A percentile compares a stretch with the other conserved stretches of the same genome.
phyloP scores from a whole-genome alignment of 35 echinoderm and acorn worm species.

The Ptychodera flava region DNA sequence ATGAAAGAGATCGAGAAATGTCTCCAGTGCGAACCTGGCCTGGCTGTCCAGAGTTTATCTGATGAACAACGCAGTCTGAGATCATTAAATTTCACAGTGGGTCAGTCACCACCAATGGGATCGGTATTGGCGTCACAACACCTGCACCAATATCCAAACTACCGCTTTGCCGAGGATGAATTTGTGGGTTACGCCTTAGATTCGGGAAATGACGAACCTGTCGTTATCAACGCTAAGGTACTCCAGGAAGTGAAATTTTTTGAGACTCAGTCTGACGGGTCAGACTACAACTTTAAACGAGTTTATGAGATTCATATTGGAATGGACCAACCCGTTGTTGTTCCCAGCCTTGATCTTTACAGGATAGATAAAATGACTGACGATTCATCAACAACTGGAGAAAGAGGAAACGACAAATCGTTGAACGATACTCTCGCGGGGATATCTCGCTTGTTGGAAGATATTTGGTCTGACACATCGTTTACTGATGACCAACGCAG shows the following conservation, averaged over 20 bases:
- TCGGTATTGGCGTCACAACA: slow-evolving; percentile 10
- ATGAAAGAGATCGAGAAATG: background rate
- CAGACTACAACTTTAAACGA: background rate
- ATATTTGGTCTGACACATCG: slow-evolving; percentile 7
- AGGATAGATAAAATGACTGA: background rate
- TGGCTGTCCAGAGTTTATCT: background rate
- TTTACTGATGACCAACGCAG: slow-evolving; percentile 21
- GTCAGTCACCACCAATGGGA: background rate
- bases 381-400: background rate
- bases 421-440: background rate
- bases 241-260: background rate
- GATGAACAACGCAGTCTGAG: background rate
- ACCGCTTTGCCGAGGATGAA: slow-evolving; percentile 11
- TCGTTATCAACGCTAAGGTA: slow-evolving; percentile 26
- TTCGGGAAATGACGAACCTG: background rate
- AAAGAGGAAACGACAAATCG: background rate
- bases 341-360: background rate
- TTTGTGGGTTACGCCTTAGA: slow-evolving; percentile 15
- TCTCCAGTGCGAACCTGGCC: background rate
- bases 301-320: slow-evolving; percentile 30
- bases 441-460: background rate
- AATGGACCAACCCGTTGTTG: background rate
- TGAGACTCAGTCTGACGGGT: background rate
- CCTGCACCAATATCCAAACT: slow-evolving; percentile 13
- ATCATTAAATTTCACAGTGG: too few relatives aligned